phyloP scores from a whole-genome alignment of 2,888 invertebrate species.

The Eucera pruinosa region DNA sequence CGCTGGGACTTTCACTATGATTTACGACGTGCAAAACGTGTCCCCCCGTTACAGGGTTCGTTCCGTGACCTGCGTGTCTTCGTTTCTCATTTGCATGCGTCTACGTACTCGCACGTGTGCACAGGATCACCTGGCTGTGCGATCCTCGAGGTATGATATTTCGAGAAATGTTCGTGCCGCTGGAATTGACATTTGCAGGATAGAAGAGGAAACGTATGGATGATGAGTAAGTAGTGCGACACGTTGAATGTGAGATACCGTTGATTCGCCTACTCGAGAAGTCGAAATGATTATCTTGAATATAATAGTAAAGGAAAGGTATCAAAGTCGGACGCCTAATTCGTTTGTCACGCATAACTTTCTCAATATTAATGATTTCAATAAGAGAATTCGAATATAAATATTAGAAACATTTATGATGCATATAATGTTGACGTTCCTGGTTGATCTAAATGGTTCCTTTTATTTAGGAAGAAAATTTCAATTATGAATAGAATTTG shows the following conservation, averaged over 20 bases:
- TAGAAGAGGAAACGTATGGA: background rate
- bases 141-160: background rate
- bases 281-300: background rate
- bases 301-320: too few species aligned
- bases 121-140: constrained; percentile 13
- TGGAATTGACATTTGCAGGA: background rate
- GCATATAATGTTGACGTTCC: too few species aligned
- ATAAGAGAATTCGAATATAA: too few species aligned
- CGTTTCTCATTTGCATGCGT: constrained; percentile 41
- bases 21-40: constrained; percentile 65
- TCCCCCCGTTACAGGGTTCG: constrained; percentile 19
- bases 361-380: too few species aligned
- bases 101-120: constrained; percentile 10
- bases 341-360: too few species aligned
- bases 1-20: constrained; percentile 55
- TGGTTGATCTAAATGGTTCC: too few species aligned
- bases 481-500: too few species aligned
- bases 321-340: too few species aligned
- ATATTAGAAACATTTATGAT: too few species aligned
- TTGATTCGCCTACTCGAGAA: background rate
- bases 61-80: constrained; percentile 29
- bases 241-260: background rate
- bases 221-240: background rate
- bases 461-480: too few species aligned
- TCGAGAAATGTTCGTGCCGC: constrained; percentile 1